A percentile compares a stretch with the other conserved stretches of the same genome.
These are phyloP conservation scores for Acronicta leporina DNA, from an alignment of 2,888 invertebrate species.

Conservation along the genomic window DNA sequence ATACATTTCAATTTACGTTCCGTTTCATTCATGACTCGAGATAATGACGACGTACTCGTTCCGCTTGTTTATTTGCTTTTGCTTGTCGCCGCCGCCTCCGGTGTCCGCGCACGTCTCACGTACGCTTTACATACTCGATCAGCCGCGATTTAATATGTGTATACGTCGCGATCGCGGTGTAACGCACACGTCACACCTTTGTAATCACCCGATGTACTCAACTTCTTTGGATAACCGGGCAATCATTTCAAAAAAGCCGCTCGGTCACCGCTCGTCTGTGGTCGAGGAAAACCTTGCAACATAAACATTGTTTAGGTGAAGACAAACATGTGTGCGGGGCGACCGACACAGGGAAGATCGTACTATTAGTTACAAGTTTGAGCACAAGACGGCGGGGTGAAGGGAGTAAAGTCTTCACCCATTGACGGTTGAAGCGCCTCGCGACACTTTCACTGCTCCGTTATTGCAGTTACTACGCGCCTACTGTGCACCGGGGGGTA, in stretches of 20 bases:
- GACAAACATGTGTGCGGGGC: constrained; percentile 59
- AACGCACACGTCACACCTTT: constrained; percentile 27
- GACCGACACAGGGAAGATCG: constrained; percentile 70
- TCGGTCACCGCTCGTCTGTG: constrained; percentile 28
- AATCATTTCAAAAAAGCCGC: constrained; percentile 21
- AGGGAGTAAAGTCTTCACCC: constrained; percentile 87
- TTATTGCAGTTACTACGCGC: constrained; percentile 89
- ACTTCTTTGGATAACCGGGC: constrained; percentile 25
- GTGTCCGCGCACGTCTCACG: constrained; percentile 56
- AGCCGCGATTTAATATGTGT: constrained; percentile 39
- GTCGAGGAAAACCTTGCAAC: constrained; percentile 45
- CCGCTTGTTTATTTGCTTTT: constrained; percentile 79
- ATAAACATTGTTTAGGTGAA: constrained; percentile 49
- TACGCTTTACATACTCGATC: constrained; percentile 69
- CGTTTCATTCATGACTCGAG: constrained; percentile 87
- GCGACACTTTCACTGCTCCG: constrained; percentile 89
- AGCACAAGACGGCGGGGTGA: constrained; percentile 85
- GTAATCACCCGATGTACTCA: constrained; percentile 24
- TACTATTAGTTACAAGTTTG: constrained; percentile 85
- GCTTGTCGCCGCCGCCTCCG: constrained; percentile 64
- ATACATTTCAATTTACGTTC: constrained; percentile 88
- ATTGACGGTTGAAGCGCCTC: constrained; percentile 88
- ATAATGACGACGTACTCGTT: constrained; percentile 83
- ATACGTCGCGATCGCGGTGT: constrained; percentile 24
- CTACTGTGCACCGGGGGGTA: constrained; percentile 80